Base-by-base conservation (phyloP, 2,888 invertebrate genomes). In the Agrilus cyanescens region DNA sequence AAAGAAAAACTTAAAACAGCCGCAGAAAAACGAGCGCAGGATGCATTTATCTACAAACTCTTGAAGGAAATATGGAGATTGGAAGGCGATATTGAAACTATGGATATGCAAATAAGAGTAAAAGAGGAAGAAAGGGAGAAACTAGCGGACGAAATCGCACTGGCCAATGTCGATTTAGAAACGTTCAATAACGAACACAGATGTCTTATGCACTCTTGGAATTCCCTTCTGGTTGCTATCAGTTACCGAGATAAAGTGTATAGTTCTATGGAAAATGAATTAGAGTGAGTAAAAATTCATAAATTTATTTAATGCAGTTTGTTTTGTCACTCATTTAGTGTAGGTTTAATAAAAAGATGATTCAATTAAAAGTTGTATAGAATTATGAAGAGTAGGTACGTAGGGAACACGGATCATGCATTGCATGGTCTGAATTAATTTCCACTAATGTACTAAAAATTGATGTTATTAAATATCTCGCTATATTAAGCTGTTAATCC, bases 151-250 rank as follows among this genome's bases (percentile, higher is more conserved):
- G 68, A 78, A 59, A 74, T 82, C 20, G 75, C 79, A 0, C 73
- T 80, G 47, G 80, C 80, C n/a, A 80, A 79, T 46, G 75, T 80
- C 0, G 85, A 86, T 56, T 65, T 86, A 15, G 82, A 84, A 57
- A 79, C 77, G 15, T 58, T 85, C 38, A 78, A 82, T 53, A 66
- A 74, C 37, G 85, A 86, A 53, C 78, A 83, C 47, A 76, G 76
- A 32, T 76, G 78, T 4, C 66, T 86, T 13, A 71, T 81, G 48
- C 76, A 77, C 53, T 72, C 82, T 5, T 87, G 86, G 86, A 80
- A 82, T 57, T 76, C 80, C 12, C 81, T 85, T 32, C 71, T 87
- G 3, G 69, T 78, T 10, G 79, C 79, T 44, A 82, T 86, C 46
- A 71, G 74, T 15, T 76, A 80, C 44, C 65, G 84, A 15, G 85